A percentile compares a stretch with the other conserved stretches of the same genome.
phyloP scores from a whole-genome alignment of 1,140 invertebrate species.

The Drosophila pachea region DNA sequence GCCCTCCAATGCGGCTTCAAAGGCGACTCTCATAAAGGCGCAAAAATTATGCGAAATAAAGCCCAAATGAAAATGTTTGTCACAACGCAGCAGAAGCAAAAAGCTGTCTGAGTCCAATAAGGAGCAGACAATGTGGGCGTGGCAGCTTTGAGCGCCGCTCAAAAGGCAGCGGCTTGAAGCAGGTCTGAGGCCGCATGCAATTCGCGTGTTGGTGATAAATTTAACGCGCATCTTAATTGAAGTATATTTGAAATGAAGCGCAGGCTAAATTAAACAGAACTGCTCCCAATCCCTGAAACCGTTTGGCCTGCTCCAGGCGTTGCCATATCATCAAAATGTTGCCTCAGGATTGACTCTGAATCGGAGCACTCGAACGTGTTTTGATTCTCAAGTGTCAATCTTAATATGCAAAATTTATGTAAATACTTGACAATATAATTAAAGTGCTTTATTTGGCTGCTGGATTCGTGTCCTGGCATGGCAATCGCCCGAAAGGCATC shows the following conservation, averaged over 20 bases:
- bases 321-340: neutral
- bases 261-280: neutral
- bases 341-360: neutral
- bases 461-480: neutral
- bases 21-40: constrained; percentile 52
- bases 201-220: neutral
- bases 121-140: constrained; percentile 26
- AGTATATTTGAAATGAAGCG: neutral
- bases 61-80: constrained; percentile 37
- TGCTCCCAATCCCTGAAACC: too few relatives aligned
- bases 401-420: neutral
- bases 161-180: constrained; percentile 12
- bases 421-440: constrained; percentile 9
- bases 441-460: constrained; percentile 5
- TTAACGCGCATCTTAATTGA: neutral
- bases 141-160: constrained; percentile 39
- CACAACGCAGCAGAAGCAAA: neutral
- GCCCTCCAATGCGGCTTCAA: constrained; percentile 65
- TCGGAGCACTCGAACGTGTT: neutral
- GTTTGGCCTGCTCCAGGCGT: too few relatives aligned
- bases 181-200: too few relatives aligned
- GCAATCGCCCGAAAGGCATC: neutral
- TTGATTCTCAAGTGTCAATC: constrained; percentile 1
- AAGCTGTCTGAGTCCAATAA: neutral
- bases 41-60: constrained; percentile 71